These are phyloP conservation scores for Sisyra terminalis DNA, from an alignment of 2,888 invertebrate genomes.

Conservation along the genomic window DNA sequence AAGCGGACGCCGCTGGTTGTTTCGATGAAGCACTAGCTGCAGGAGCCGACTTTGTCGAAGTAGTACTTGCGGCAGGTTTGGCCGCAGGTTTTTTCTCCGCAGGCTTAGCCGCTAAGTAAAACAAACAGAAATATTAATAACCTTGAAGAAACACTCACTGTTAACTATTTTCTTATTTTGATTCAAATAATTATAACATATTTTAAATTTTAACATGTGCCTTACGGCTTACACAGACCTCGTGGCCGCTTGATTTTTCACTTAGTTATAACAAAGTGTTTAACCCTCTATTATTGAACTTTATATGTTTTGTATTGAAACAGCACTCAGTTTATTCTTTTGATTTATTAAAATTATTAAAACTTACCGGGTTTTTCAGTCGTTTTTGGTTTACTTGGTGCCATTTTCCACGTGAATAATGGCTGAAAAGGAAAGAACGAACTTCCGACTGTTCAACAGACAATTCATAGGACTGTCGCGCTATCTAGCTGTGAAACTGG, in stretches of 20 bases:
- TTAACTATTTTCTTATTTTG: conserved; percentile 26
- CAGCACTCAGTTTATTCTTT: too few species aligned
- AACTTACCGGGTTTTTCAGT: conserved; percentile 69
- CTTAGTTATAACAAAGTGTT: background rate
- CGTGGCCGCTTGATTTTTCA: conserved; percentile 15
- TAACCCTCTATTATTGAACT: background rate
- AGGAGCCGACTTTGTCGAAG: conserved; percentile 19
- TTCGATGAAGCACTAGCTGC: conserved; percentile 19
- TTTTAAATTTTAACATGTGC: background rate
- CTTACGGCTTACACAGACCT: conserved; percentile 11
- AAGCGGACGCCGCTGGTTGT: conserved; percentile 29
- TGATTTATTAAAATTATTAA: conserved; percentile 17
- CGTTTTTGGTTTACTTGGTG: conserved; percentile 66
- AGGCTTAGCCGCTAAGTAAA: conserved; percentile 34
- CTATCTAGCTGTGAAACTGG: too few species aligned
- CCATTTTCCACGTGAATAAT: conserved; percentile 41
- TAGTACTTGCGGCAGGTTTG: conserved; percentile 18
- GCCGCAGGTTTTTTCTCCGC: conserved; percentile 33
- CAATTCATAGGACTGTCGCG: too few species aligned
- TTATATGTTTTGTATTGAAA: background rate
- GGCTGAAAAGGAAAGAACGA: conserved; percentile 4
- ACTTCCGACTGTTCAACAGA: background rate
- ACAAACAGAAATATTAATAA: too few species aligned
- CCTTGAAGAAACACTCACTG: conserved; percentile 42
- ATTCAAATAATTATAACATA: background rate